phyloP scores from a whole-genome alignment of 2,888 invertebrate species.

The Synanthedon vespiformis region DNA sequence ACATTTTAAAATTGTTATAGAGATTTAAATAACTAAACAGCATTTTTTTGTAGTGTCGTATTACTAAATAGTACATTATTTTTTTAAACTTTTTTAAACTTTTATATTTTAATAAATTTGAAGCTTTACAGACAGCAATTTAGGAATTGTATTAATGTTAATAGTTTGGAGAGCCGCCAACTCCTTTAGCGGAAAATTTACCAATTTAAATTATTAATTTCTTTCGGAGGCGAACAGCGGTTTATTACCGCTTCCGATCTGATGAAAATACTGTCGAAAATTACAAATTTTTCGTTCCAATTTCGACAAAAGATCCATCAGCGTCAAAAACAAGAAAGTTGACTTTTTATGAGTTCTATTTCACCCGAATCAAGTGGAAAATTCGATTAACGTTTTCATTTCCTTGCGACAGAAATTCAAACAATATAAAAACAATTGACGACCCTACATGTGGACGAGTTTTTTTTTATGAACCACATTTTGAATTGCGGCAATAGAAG shows the following conservation, averaged over 20 bases:
- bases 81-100: too few species aligned
- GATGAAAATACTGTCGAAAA: conserved; percentile 18
- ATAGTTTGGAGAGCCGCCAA: conserved; percentile 26
- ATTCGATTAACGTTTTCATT: conserved; percentile 45
- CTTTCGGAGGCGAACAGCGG: conserved; percentile 17
- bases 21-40: too few species aligned
- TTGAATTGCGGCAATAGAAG: too few species aligned
- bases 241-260: conserved; percentile 14
- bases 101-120: too few species aligned
- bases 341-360: conserved; percentile 44
- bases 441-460: conserved; percentile 2
- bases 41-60: too few species aligned
- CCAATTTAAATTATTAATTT: conserved; percentile 41
- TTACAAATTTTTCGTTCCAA: conserved; percentile 34
- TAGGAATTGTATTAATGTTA: too few species aligned
- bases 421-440: background rate
- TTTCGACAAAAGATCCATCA: conserved; percentile 32
- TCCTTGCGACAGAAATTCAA: conserved; percentile 2
- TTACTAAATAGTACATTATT: too few species aligned
- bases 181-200: conserved; percentile 12
- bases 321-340: conserved; percentile 29
- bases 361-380: conserved; percentile 36
- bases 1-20: too few species aligned
- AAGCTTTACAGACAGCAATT: too few species aligned
- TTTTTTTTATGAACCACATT: too few species aligned